Base-by-base conservation (phyloP, 2,797 vertebrate genomes). In the Spheniscus humboldti region DNA sequence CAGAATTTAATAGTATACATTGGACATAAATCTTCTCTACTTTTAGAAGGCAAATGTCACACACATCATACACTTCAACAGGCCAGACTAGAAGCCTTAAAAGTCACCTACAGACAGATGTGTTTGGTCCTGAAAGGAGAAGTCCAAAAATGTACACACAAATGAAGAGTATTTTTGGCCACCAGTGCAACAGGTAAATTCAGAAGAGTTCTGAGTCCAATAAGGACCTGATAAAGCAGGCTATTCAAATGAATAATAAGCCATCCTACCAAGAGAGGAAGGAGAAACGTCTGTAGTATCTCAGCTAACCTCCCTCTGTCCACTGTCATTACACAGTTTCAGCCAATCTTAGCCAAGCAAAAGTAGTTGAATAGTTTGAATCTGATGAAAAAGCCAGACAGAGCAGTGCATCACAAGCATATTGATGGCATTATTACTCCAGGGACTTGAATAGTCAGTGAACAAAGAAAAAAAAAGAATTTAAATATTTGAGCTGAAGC, bases 1-100 rank as follows among this genome's bases (percentile, higher is more conserved):
- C 7, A 59, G 67, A 72, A 59, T 67, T 47, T 37, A 43, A 11
- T 4, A 2, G 43, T 3, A 11, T 3, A 48, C 0, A 11, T 1
- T 31, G 11, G 22, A 31, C 14, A 60, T 28, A 56, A 45, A 84
- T 8, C 39, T 72, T 30, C 41, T 17, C 68, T 60, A 33, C 68
- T 83, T 71, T 60, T 69, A 55, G 33, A 59, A 73, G 37, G 28
- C 16, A 75, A 76, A 77, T 1, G 8, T 18, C 83, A 82, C n/a
- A 33, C 18, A 23, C 20, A 19, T 16, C 50, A 14, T 31, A 75
- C 11, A 20, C 30, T 39, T 35, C 55, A 74, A 43, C 5, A n/a
- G 35, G 64, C 17, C 45, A 30, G 8, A 64, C 8, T 5, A 53
- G 25, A 88, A 52, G 7, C 16, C 19, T 60, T 35, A 35, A 7